Base-by-base conservation (phyloP, 2,888 invertebrate species). In the Ornithoptera alexandrae region DNA sequence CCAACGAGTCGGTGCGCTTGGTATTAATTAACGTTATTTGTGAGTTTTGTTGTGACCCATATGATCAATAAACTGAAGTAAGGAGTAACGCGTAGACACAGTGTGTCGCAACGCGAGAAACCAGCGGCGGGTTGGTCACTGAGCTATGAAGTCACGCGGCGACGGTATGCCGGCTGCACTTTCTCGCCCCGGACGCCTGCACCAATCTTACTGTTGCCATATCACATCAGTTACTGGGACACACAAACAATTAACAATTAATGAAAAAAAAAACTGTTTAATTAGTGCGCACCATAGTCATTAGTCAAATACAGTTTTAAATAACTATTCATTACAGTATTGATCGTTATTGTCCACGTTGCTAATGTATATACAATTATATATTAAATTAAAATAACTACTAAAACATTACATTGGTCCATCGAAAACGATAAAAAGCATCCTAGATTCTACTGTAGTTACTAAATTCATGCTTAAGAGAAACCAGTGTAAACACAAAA, bases 61-160 rank as follows among this genome's bases (percentile, higher is more conserved):
- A 46, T 59, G 30, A 24, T 42, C 46, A 46, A 62, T 62, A 10
- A 15, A 62, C 18, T 42, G 20, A 62, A n/a, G 39, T 39, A 63
- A 63, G 53, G 36, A 63, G 56, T 60, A 60, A 53, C 53, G 62
- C 17, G 57, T 67, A 17, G 62, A 77, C 79, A 81, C 79, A 81
- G 15, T n/a, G 30, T 62, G 62, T 65, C 42, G 61, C 20, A 65
- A 65, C 57, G 56, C 83, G 84, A 85, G 87, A 90, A 89, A 90
- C 86, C 84, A 83, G 82, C 81, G 81, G 82, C 81, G 81, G 82
- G 81, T 84, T 82, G 82, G 81, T 83, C 86, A 89, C 82, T 89
- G 87, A 88, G 87, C 84, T 89, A 90, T 90, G 87, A 89, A 91
- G 88, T 87, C 87, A 87, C 87, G 89, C 87, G 79, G 83, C 85